These are phyloP conservation scores for Lepisosteus osseus DNA, from an alignment of 2,113 vertebrate species.

Conservation along the genomic window DNA sequence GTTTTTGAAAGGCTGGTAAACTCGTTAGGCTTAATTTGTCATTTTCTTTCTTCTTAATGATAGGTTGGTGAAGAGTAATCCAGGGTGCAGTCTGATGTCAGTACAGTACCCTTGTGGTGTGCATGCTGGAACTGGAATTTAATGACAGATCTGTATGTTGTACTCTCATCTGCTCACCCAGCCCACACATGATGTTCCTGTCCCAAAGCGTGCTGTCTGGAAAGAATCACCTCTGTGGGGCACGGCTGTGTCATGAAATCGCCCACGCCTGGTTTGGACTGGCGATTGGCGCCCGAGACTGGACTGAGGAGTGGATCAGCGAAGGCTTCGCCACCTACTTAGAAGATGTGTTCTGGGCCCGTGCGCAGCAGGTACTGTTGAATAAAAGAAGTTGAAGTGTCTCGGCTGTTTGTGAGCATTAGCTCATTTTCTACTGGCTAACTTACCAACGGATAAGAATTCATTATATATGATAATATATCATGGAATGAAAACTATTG, in stretches of 20 bases:
- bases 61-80: conserved; percentile 43
- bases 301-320: conserved; percentile 97
- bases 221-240: conserved; percentile 72
- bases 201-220: conserved; percentile 81
- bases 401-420: neutral
- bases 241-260: conserved; percentile 90
- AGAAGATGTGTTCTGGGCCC: conserved; percentile 87
- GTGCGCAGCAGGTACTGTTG: conserved; percentile 75
- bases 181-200: conserved; percentile 92
- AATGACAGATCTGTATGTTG: conserved; percentile 26
- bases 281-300: conserved; percentile 88
- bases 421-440: no score
- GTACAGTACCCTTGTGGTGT: conserved; percentile 17
- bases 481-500: no score
- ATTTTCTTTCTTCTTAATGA: conserved; percentile 47
- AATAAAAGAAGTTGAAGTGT: conserved; percentile 3
- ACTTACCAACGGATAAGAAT: no score
- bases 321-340: conserved; percentile 94
- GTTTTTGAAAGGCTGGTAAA: conserved; percentile 23
- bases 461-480: no score
- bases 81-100: conserved; percentile 40
- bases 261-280: conserved; percentile 96
- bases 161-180: conserved; percentile 55
- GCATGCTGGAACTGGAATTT: conserved; percentile 33
- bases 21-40: conserved; percentile 32